phyloP scores from a whole-genome alignment of 2,888 invertebrate genomes.

The Colletes collaris region DNA sequence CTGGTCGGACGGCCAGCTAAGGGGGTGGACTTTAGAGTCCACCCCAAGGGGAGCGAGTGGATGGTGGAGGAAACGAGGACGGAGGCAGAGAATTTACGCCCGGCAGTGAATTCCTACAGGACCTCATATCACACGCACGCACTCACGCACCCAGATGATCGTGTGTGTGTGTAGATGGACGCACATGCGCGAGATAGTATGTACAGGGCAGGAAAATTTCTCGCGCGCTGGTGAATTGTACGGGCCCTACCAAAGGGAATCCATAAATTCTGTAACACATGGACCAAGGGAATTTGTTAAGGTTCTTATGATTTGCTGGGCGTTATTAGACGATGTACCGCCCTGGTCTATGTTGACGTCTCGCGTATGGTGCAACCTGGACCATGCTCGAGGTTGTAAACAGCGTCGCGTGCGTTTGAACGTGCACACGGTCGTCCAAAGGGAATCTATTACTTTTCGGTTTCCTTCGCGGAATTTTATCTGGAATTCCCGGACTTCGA shows the following conservation, averaged over 20 bases:
- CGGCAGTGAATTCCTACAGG: slow-evolving; percentile 79
- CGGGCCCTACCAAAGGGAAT: slow-evolving; percentile 42
- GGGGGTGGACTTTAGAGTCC: slow-evolving; percentile 81
- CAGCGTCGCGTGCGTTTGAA: slow-evolving; percentile 3
- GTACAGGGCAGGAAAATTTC: slow-evolving; percentile 68
- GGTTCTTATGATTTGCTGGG: slow-evolving; percentile 39
- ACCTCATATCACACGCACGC: slow-evolving; percentile 77
- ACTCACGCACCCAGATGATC: slow-evolving; percentile 39
- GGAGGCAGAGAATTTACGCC: slow-evolving; percentile 76
- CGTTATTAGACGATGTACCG: slow-evolving; percentile 37
- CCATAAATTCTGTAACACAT: slow-evolving; percentile 62
- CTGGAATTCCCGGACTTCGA: too few relatives aligned
- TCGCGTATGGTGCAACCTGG: not conserved
- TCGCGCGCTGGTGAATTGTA: slow-evolving; percentile 64
- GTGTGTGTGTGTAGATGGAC: slow-evolving; percentile 5
- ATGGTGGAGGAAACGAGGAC: slow-evolving; percentile 53
- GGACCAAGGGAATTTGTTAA: slow-evolving; percentile 48
- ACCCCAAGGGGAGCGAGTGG: slow-evolving; percentile 74
- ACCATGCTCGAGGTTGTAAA: slow-evolving; percentile 8
- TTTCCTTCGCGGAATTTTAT: not conserved
- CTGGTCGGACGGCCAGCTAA: slow-evolving; percentile 69
- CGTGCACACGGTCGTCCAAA: not conserved
- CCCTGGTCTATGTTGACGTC: slow-evolving; percentile 10
- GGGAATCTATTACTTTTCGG: not conserved
- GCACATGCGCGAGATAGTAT: slow-evolving; percentile 32